phyloP scores from a whole-genome alignment of 2,113 vertebrate genomes.

The Murina feae region DNA sequence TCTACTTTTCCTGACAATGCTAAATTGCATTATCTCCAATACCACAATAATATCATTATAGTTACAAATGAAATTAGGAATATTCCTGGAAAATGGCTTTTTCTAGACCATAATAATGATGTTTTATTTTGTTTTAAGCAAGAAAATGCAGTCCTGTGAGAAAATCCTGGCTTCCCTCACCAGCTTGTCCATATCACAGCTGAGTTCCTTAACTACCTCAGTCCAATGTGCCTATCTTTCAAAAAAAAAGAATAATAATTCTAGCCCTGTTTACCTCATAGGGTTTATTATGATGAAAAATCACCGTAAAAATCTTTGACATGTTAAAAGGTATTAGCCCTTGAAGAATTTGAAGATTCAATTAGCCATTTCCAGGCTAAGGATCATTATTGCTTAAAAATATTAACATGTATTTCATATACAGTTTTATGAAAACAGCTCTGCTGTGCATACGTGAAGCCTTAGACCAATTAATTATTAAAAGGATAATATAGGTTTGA shows the following conservation, averaged over 20 bases:
- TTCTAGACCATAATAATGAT: neutral
- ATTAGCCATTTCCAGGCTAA: neutral
- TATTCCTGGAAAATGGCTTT: neutral
- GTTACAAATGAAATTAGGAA: constrained; percentile 34
- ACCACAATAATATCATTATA: neutral
- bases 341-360: neutral
- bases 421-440: neutral
- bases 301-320: neutral
- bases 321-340: neutral
- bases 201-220: neutral
- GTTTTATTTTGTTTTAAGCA: neutral
- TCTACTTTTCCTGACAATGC: neutral
- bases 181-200: neutral
- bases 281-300: neutral
- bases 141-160: neutral
- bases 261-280: neutral
- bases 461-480: neutral
- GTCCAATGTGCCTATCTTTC: neutral
- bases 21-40: neutral
- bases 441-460: neutral
- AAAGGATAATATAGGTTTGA: neutral
- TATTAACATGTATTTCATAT: neutral
- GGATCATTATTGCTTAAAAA: neutral
- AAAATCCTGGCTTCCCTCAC: neutral
- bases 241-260: neutral